These are phyloP conservation scores for Pseudochirops corinnae DNA, from an alignment of 2,797 vertebrate species.

Conservation along the genomic window DNA sequence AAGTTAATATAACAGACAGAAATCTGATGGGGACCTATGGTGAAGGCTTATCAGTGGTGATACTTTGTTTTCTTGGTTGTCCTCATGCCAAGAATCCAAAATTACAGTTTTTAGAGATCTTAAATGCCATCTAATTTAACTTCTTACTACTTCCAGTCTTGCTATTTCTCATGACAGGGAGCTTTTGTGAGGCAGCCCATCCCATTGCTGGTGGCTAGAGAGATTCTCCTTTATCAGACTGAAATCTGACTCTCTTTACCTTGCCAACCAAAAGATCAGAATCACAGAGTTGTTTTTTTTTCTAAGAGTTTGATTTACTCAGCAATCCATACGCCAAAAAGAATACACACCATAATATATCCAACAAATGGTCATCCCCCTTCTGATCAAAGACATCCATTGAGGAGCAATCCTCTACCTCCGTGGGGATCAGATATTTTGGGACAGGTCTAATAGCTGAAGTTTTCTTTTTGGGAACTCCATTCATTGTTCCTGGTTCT, in stretches of 20 bases:
- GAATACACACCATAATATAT: background rate
- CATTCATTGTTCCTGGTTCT: background rate
- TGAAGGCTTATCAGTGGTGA: background rate
- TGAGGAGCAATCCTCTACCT: background rate
- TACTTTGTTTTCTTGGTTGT: background rate
- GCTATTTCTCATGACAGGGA: background rate
- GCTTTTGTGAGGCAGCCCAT: background rate
- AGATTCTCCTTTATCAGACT: background rate
- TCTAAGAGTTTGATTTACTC: background rate
- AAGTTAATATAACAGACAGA: constrained; percentile 1
- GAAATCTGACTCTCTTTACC: background rate
- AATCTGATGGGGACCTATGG: background rate
- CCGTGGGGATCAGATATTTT: background rate
- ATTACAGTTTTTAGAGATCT: background rate
- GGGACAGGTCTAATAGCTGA: background rate
- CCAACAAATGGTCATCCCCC: background rate
- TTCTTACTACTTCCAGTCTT: background rate
- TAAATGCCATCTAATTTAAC: background rate
- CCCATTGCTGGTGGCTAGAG: background rate
- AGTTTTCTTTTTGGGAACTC: background rate
- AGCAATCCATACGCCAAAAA: background rate
- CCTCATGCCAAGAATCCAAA: constrained; percentile 8
- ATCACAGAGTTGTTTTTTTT: background rate
- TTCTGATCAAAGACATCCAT: background rate
- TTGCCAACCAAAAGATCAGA: background rate